Percentiles rank a stretch among this genome's conserved stretches.
phyloP scores from a whole-genome alignment of 2,888 invertebrate genomes.

The Drosophila mimetica region DNA sequence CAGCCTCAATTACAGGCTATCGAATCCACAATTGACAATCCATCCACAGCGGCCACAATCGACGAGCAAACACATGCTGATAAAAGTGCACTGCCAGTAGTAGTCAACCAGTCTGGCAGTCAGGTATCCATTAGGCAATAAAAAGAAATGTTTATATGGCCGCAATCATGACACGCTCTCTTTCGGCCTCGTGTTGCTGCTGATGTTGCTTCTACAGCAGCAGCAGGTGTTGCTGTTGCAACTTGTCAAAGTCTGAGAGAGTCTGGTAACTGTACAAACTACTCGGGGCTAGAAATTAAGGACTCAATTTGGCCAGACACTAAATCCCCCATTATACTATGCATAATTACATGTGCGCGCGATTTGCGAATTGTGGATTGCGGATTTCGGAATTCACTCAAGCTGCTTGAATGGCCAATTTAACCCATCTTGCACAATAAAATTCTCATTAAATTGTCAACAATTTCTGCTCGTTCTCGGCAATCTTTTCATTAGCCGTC shows the following conservation, averaged over 20 bases:
- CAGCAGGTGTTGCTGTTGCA: conserved; percentile 12
- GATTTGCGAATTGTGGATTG: background rate
- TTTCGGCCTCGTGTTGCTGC: conserved; percentile 12
- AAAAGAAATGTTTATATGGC: conserved; percentile 49
- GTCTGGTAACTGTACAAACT: conserved; percentile 26
- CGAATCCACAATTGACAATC: conserved; percentile 37
- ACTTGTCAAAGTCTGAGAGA: conserved; percentile 24
- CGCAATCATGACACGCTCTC: conserved; percentile 50
- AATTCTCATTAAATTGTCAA: conserved; percentile 44
- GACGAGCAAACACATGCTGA: conserved; percentile 34
- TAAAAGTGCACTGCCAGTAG: conserved; percentile 32
- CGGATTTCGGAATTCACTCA: conserved; percentile 1
- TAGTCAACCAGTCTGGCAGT: conserved; percentile 38
- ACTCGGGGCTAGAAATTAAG: conserved; percentile 21
- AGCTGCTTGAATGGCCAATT: conserved; percentile 28
- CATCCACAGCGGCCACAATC: conserved; percentile 3
- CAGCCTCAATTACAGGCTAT: conserved; percentile 24
- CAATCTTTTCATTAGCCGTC: conserved; percentile 41
- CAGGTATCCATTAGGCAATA: conserved; percentile 44
- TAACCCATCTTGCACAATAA: conserved; percentile 29
- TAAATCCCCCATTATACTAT: conserved; percentile 16
- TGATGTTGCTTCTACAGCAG: conserved; percentile 2
- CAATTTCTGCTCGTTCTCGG: conserved; percentile 33
- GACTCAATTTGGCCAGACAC: conserved; percentile 26
- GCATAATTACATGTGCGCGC: conserved; percentile 14